A percentile compares a stretch with the other conserved stretches of the same genome.
These are phyloP conservation scores for Discoglossus pictus DNA, from an alignment of 2,797 vertebrate species.

Conservation along the genomic window DNA sequence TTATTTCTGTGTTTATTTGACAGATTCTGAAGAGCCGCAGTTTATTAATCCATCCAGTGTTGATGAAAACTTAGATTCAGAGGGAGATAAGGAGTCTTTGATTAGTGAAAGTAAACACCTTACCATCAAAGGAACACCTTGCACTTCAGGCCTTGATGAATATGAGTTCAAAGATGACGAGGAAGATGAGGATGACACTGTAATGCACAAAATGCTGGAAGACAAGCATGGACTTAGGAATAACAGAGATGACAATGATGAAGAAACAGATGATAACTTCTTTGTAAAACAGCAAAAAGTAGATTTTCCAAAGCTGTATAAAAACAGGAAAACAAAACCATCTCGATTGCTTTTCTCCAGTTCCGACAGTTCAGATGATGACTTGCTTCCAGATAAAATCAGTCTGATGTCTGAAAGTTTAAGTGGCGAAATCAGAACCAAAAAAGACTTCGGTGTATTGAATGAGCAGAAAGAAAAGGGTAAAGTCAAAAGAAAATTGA, in stretches of 20 bases:
- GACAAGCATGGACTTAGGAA: slow-evolving; percentile 89
- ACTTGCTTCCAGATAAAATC: slow-evolving; percentile 83
- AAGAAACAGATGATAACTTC: slow-evolving; percentile 81
- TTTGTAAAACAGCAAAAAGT: slow-evolving; percentile 85
- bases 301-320: slow-evolving; percentile 78
- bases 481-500: slow-evolving; percentile 93
- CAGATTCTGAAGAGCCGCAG: slow-evolving; percentile 93
- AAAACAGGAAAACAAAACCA: slow-evolving; percentile 87
- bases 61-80: slow-evolving; percentile 91
- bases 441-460: slow-evolving; percentile 77
- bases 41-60: slow-evolving; percentile 94
- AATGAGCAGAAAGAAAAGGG: slow-evolving; percentile 91
- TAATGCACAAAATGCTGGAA: slow-evolving; percentile 90
- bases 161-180: slow-evolving; percentile 98
- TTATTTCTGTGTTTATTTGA: slow-evolving; percentile 17
- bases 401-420: slow-evolving; percentile 81
- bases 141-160: slow-evolving; percentile 88
- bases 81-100: slow-evolving; percentile 87
- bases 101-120: slow-evolving; percentile 76
- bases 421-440: slow-evolving; percentile 78
- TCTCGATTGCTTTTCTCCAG: slow-evolving; percentile 85
- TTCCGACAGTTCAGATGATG: slow-evolving; percentile 96
- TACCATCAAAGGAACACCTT: slow-evolving; percentile 76
- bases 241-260: slow-evolving; percentile 85
- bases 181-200: slow-evolving; percentile 75